Base-by-base conservation (phyloP, 2,888 invertebrate genomes). In the Entomobrya multifasciata region DNA sequence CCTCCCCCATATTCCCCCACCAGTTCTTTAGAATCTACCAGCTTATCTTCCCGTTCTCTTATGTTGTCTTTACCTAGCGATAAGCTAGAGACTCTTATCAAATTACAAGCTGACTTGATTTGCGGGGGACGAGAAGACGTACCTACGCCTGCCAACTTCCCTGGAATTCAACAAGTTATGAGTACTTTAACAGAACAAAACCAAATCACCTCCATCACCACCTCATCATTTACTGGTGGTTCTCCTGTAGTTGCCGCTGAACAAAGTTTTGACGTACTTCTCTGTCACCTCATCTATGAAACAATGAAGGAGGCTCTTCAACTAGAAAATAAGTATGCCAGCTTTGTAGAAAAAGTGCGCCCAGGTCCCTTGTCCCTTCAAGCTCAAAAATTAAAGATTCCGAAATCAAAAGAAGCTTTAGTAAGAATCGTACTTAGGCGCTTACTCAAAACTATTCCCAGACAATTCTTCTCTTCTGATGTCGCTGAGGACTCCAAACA, bases 1-100 rank as follows among this genome's bases (percentile, higher is more conserved):
- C 90, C 89, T 27, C 90, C 90, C 11, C 90, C 90, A 11, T 89
- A 90, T 52, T 89, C 90, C 0, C 89, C 88, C 0, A 87, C 90
- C 0, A 83, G 83, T 27, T 84, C 89, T 11, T 76, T 88, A 4
- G 88, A 88, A n/a, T 88, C 89, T 0, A 72, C 84, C 17, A 80
- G 83, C 11, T 30, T 74, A 3, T 87, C 86, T 1, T 87, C 87
- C 0, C 60, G 79, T 20, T 85, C 86, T 5, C 72, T 65, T 30
- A 60, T 80, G 8, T 49, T 84, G 41, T 62, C 74, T 2, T 10
- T 87, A 11, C 27, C 25, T 3, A 60, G 62, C 3, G 76, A 65
- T 1, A 86, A 85, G 74, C 20, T 89, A 8, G 30, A 74, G 17
- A 22, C 49, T 2, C 67, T 55, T 3, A 57, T 82, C 6, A 25